A percentile compares a stretch with the other conserved stretches of the same genome.
Evolutionary conservation across 2,113 vertebrate species (phyloP).

Genomic region (Forbesichthys agassizii): DNA sequence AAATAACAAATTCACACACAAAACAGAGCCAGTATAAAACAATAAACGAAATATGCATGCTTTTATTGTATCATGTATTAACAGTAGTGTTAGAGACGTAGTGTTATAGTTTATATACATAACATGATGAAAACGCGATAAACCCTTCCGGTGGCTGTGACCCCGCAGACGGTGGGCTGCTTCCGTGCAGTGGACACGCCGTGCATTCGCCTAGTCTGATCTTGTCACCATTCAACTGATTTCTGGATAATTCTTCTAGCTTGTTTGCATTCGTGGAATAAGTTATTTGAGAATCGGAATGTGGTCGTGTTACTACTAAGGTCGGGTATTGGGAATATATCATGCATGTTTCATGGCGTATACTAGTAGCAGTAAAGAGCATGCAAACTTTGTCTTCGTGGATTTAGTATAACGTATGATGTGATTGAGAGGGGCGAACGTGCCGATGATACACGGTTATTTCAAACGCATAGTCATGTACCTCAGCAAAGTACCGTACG

Average conservation of each 20-base stretch:
- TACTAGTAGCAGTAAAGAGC: background rate
- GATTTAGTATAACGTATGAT: slow-evolving; percentile 27
- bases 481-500: background rate
- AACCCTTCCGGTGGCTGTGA: slow-evolving; percentile 58
- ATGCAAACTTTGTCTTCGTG: background rate
- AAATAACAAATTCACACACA: no score
- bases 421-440: slow-evolving; percentile 23
- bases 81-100: no score
- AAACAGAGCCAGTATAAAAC: no score
- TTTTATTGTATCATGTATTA: no score
- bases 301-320: slow-evolving; percentile 13
- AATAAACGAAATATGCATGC: no score
- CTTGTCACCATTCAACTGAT: slow-evolving; percentile 15
- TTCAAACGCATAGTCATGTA: background rate
- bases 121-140: background rate
- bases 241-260: slow-evolving; percentile 9
- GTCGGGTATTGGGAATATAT: background rate
- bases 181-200: slow-evolving; percentile 65
- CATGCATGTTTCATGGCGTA: background rate
- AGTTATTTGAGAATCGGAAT: background rate
- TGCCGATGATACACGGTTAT: slow-evolving; percentile 4
- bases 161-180: slow-evolving; percentile 37
- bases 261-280: background rate
- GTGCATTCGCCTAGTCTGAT: slow-evolving; percentile 17
- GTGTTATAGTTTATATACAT: background rate